Conservation (phyloP, 2,113 vertebrate genomes). For the Oreochromis tanganicae region DNA sequence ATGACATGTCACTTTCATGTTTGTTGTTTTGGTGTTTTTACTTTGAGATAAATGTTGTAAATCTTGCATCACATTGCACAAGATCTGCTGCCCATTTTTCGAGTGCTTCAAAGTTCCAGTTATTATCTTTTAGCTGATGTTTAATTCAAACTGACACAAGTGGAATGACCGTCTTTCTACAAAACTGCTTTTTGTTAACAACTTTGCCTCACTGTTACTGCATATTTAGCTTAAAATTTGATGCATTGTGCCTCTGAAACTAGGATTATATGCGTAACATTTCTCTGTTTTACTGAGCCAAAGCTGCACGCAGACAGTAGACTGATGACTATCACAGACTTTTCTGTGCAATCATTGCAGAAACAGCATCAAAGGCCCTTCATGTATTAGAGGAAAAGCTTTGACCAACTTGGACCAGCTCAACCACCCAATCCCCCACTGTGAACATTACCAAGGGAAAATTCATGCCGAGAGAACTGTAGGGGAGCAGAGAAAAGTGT, state of each 20-base stretch:
- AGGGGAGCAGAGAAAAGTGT: neutral
- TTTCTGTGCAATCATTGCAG: neutral
- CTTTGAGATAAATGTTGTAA: neutral
- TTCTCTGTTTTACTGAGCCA: neutral
- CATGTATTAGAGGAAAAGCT: neutral
- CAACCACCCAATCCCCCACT: neutral
- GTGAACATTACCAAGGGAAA: conserved; percentile 23
- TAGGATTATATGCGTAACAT: neutral
- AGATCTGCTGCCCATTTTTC: neutral
- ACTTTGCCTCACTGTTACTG: neutral
- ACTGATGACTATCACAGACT: neutral
- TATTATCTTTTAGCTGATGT: neutral
- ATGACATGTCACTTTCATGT: neutral
- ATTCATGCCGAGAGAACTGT: neutral
- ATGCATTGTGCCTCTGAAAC: neutral
- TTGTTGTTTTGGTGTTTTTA: neutral
- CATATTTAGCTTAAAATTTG: neutral
- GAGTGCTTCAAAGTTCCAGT: neutral
- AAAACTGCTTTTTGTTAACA: neutral
- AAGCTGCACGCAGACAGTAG: neutral
- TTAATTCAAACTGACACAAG: neutral
- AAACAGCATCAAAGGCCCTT: neutral
- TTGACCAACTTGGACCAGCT: neutral
- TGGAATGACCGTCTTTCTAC: neutral
- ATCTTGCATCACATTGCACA: neutral